phyloP scores from a whole-genome alignment of 92 coral and sea anemone genomes.

The Phenganax marumi region DNA sequence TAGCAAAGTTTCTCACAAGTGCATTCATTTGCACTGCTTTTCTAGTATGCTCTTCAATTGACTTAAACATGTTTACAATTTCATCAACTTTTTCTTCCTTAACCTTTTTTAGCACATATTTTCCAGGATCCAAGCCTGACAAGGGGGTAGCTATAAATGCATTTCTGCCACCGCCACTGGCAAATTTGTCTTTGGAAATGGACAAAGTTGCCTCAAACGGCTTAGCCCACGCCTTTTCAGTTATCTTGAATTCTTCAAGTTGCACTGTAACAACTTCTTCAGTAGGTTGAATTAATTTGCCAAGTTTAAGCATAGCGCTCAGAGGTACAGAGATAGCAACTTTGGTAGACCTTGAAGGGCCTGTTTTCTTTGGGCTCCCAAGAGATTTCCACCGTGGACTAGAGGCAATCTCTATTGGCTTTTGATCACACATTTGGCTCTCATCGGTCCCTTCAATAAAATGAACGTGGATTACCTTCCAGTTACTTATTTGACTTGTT shows the following conservation, averaged over 20 bases:
- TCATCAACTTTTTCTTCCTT: constrained; percentile 47
- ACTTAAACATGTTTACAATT: constrained; percentile 43
- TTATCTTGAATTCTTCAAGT: constrained; percentile 60
- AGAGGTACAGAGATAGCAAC: constrained; percentile 43
- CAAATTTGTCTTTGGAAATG: constrained; percentile 48
- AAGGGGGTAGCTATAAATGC: constrained; percentile 49
- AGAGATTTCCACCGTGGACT: constrained; percentile 15
- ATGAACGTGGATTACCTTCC: constrained; percentile 5
- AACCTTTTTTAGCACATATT: constrained; percentile 57
- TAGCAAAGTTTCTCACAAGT: background rate
- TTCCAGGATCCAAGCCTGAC: constrained; percentile 52
- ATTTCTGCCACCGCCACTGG: constrained; percentile 55
- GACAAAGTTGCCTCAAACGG: constrained; percentile 24
- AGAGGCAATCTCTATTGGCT: background rate
- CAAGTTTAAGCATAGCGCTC: constrained; percentile 59
- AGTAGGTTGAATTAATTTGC: constrained; percentile 56
- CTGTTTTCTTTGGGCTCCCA: background rate
- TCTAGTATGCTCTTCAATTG: constrained; percentile 49
- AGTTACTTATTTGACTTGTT: background rate
- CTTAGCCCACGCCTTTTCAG: constrained; percentile 1
- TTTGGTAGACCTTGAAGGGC: background rate
- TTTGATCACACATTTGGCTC: background rate
- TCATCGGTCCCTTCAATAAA: background rate
- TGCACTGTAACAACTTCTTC: constrained; percentile 53
- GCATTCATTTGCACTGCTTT: constrained; percentile 64